Base-by-base conservation (phyloP, 2,113 vertebrate species). In the Protobothrops flavoviridis region DNA sequence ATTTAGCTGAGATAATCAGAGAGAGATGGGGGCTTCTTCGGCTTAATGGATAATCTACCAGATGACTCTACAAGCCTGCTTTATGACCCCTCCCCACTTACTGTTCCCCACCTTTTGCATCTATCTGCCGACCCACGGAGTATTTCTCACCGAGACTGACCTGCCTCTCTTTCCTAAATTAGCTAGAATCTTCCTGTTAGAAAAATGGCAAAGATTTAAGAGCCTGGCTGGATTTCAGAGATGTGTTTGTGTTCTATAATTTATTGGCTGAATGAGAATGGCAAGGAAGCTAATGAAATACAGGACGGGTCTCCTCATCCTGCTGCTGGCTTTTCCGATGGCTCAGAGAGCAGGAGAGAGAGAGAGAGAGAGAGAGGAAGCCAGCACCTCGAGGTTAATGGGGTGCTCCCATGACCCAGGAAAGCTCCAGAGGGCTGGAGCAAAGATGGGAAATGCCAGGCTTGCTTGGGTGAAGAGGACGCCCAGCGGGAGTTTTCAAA, bases 211-310 rank as follows among this genome's bases (percentile, higher is more conserved):
- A 87, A 87, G 57, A 94, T 90, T 92, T 92, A 90, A 94, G 92
- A 64, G 74, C 74, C 94, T 93, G 95, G 93, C 94, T 0, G 8
- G 55, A 0, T 87, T 94, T 96, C 95, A 95, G 94, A 96, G 95
- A 90, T 57, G 0, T 1, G 0, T 92, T 95, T 87, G 55, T 93
- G 92, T 88, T 94, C 91, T 93, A 90, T 94, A 93, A 94, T 96
- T 97, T 95, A 96, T 95, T 53, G 0, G 93, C 69, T 33, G 87
- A 56, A 92, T 12, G 95, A 95, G 94, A 96, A 95, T 24, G 88
- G 94, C 93, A 92, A 2, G 89, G 89, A 1, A 0, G 91, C 85
- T 91, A 48, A 90, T 0, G 9, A 81, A 85, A 74, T 12, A 29
- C 0, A 15, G 74, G 45, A 55, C 56, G 43, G 33, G 26, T 24